Evolutionary conservation across 2,113 vertebrate genomes (phyloP).

Genomic region (Percina caprodes): DNA sequence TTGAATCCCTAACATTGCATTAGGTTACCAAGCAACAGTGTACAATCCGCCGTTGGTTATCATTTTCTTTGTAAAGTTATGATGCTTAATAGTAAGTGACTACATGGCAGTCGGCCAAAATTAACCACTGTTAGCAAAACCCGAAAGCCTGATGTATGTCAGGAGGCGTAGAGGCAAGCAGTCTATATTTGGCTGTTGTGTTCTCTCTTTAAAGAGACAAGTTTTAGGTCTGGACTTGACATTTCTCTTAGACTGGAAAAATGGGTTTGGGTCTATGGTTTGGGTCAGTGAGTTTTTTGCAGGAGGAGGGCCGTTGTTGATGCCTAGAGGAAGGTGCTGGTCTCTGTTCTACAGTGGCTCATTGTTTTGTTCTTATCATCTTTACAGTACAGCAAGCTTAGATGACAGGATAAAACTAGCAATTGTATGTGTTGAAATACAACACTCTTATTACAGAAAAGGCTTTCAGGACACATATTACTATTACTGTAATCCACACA

Average conservation of each 20-base stretch:
- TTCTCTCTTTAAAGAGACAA: conserved; percentile 72
- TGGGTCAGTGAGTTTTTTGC: conserved; percentile 77
- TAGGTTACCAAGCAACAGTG: conserved; percentile 80
- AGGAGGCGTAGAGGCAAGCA: conserved; percentile 59
- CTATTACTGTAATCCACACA: not conserved
- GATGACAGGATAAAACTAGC: conserved; percentile 32
- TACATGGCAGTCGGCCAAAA: conserved; percentile 74
- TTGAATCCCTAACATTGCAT: conserved; percentile 76
- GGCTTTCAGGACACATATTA: conserved; percentile 1
- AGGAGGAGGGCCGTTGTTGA: conserved; percentile 64
- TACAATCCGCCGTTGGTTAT: conserved; percentile 65
- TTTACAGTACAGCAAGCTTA: conserved; percentile 7
- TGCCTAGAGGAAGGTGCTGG: conserved; percentile 65
- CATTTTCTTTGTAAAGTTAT: conserved; percentile 77
- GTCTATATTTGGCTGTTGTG: conserved; percentile 79
- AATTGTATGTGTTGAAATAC: conserved; percentile 32
- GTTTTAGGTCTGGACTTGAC: conserved; percentile 76
- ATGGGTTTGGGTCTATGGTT: conserved; percentile 72
- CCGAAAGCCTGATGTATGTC: conserved; percentile 69
- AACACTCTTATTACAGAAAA: conserved; percentile 15
- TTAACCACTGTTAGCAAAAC: conserved; percentile 67
- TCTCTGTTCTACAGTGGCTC: conserved; percentile 49
- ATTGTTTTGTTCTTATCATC: conserved; percentile 51
- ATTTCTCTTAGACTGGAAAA: conserved; percentile 81
- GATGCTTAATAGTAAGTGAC: conserved; percentile 78